Evolutionary conservation across 2,888 invertebrate genomes (phyloP).

Genomic region (Ceraclea dissimilis): DNA sequence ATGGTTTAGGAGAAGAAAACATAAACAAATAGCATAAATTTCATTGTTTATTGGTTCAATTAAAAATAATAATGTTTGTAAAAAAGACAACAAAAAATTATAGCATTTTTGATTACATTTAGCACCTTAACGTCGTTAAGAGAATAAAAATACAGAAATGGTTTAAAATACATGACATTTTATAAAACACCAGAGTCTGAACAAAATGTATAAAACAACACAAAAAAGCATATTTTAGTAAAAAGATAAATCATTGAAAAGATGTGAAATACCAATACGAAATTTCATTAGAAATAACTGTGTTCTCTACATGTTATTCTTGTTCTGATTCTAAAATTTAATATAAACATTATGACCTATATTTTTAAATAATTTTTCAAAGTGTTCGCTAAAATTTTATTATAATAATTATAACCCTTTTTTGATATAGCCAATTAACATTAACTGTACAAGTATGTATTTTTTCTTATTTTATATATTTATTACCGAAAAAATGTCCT

Average conservation of each 20-base stretch:
- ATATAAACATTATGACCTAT: background rate
- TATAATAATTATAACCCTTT: background rate
- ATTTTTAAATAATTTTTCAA: background rate
- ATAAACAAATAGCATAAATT: too few relatives aligned
- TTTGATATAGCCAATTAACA: background rate
- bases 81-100: background rate
- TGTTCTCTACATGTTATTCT: background rate
- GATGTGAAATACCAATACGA: background rate
- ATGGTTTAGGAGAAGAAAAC: too few relatives aligned
- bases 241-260: background rate
- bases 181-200: background rate
- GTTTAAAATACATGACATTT: too few relatives aligned
- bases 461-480: background rate
- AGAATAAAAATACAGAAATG: too few relatives aligned
- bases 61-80: background rate
- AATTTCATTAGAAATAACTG: background rate
- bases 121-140: background rate
- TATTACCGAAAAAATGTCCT: background rate
- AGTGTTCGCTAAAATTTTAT: background rate
- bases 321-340: background rate
- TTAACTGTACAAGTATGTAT: background rate
- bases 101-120: background rate
- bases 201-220: background rate
- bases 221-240: background rate
- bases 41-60: background rate